Conservation (phyloP, 2,888 invertebrate species). For the Ectemnius continuus region DNA sequence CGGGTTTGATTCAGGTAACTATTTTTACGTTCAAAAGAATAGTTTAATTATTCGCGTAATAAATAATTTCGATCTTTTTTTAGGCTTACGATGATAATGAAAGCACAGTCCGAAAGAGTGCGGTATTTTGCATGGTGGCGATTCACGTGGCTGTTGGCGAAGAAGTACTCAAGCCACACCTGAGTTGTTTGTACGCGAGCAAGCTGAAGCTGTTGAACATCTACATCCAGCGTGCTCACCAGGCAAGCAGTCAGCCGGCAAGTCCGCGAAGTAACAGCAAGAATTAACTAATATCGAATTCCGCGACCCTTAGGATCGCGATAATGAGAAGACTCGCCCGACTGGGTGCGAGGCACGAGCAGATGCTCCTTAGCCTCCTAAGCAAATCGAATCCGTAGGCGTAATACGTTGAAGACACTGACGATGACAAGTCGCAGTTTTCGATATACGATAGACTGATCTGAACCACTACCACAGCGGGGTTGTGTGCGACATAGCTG, state of each 20-base stretch:
- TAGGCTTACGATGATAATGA: constrained; percentile 95
- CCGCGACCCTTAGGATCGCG: constrained; percentile 72
- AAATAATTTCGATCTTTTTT: background rate
- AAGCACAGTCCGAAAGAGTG: constrained; percentile 96
- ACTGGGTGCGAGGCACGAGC: constrained; percentile 70
- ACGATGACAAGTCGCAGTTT: constrained; percentile 30
- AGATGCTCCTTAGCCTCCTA: constrained; percentile 71
- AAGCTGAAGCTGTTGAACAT: constrained; percentile 92
- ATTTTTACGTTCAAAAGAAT: background rate
- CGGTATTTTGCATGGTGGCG: constrained; percentile 98
- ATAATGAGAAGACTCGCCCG: constrained; percentile 73
- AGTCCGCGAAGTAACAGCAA: constrained; percentile 76
- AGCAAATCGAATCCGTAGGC: constrained; percentile 69
- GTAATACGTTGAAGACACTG: constrained; percentile 21
- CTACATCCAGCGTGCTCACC: constrained; percentile 85
- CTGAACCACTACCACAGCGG: constrained; percentile 14
- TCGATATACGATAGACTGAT: constrained; percentile 47
- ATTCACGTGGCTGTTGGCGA: constrained; percentile 94
- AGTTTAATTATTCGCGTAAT: too few relatives aligned
- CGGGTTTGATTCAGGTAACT: constrained; percentile 90
- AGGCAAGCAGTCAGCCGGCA: constrained; percentile 77
- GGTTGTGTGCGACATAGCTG: constrained; percentile 27
- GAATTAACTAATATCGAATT: constrained; percentile 73
- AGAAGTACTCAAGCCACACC: constrained; percentile 89
- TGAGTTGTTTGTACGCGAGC: constrained; percentile 90